Conservation (phyloP, 2,797 vertebrate genomes). For the Dendrocincla tyrannina region DNA sequence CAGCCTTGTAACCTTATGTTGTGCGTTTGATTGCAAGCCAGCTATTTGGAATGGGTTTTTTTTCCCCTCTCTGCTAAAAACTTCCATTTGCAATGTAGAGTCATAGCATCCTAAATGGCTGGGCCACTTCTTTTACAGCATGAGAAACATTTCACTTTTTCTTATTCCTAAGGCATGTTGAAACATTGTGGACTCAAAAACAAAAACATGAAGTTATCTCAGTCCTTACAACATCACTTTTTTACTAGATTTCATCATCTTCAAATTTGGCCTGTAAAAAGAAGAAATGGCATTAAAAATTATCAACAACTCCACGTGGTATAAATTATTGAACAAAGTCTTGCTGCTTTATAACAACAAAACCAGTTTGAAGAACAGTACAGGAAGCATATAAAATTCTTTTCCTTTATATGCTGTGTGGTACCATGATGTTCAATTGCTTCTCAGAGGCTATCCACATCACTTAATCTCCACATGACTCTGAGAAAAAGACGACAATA, state of each 20-base stretch:
- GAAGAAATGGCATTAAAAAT: constrained; percentile 46
- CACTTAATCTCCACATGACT: neutral
- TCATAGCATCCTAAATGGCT: neutral
- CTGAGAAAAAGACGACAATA: neutral
- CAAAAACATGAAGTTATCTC: neutral
- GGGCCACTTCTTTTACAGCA: neutral
- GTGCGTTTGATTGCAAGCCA: neutral
- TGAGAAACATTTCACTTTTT: neutral
- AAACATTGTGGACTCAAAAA: neutral
- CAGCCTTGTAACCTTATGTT: neutral
- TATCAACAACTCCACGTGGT: neutral
- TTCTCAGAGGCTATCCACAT: neutral
- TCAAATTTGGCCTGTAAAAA: neutral
- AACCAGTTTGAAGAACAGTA: neutral
- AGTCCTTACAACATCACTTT: neutral
- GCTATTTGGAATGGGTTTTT: neutral
- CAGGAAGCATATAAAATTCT: neutral
- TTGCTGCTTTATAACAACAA: constrained; percentile 29
- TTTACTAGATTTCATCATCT: neutral
- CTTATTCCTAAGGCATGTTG: neutral
- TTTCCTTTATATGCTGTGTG: neutral
- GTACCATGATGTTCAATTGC: neutral
- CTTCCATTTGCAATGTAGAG: neutral
- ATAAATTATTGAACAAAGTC: constrained; percentile 11
- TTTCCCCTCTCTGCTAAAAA: neutral